phyloP scores from a whole-genome alignment of 2,888 invertebrate species.

The Pheosia gnoma region DNA sequence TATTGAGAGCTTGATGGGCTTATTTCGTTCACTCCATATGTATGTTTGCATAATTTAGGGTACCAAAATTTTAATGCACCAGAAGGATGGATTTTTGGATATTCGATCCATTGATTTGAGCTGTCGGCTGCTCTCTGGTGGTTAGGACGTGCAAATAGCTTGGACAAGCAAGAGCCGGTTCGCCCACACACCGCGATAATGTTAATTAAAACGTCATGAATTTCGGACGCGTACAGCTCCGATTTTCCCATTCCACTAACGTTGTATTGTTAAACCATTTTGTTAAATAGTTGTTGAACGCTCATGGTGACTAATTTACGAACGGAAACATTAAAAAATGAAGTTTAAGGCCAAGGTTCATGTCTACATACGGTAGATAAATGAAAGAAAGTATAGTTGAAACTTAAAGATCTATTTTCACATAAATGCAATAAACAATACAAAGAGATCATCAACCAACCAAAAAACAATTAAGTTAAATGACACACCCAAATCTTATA shows the following conservation, averaged over 20 bases:
- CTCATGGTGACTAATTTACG: no score
- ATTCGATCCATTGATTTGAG: constrained; percentile 24
- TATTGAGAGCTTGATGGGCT: constrained; percentile 55
- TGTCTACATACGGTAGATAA: no score
- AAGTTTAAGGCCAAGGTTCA: no score
- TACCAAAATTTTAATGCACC: constrained; percentile 7
- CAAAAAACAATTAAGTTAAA: no score
- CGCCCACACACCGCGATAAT: constrained; percentile 56
- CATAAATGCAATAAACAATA: no score
- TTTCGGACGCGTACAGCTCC: constrained; percentile 25
- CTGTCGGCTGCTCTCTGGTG: constrained; percentile 20
- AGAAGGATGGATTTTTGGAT: constrained; percentile 43
- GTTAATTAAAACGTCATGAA: constrained; percentile 59
- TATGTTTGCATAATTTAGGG: constrained; percentile 69
- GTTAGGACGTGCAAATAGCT: constrained; percentile 27
- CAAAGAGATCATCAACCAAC: no score
- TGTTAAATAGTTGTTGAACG: constrained; percentile 12
- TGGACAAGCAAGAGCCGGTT: constrained; percentile 34
- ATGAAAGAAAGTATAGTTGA: no score
- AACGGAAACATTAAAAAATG: no score
- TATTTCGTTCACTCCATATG: constrained; percentile 63
- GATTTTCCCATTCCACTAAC: constrained; percentile 60
- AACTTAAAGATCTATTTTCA: no score
- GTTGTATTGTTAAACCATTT: constrained; percentile 42
- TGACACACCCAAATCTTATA: no score